phyloP scores from a whole-genome alignment of 2,888 invertebrate genomes.

The Serripes groenlandicus region DNA sequence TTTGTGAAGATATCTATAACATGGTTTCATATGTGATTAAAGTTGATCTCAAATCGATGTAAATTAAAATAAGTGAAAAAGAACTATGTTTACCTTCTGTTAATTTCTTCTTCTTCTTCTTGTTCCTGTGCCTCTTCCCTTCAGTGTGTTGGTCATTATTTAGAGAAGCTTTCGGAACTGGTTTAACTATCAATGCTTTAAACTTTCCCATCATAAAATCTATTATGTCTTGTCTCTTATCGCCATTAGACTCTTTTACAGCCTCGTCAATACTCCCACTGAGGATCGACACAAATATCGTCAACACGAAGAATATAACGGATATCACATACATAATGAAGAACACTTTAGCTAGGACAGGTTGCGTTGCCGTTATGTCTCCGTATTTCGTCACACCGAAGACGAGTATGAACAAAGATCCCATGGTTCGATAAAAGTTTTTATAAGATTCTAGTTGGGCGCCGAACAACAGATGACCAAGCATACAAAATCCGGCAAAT shows the following conservation, averaged over 20 bases:
- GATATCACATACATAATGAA: slow-evolving; percentile 71
- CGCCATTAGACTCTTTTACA: slow-evolving; percentile 28
- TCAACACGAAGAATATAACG: slow-evolving; percentile 73
- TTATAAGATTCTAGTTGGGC: slow-evolving; percentile 64
- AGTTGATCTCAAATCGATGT: too few species aligned
- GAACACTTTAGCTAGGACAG: slow-evolving; percentile 71
- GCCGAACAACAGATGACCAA: slow-evolving; percentile 72
- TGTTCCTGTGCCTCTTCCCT: not conserved
- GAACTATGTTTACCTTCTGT: slow-evolving; percentile 9
- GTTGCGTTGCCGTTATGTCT: slow-evolving; percentile 66
- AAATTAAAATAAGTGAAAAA: too few species aligned
- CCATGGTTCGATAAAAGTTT: slow-evolving; percentile 63
- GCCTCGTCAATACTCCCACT: slow-evolving; percentile 46
- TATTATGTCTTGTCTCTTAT: slow-evolving; percentile 33
- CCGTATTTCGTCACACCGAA: slow-evolving; percentile 73
- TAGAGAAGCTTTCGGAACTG: not conserved
- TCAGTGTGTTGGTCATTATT: not conserved
- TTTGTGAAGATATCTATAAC: too few species aligned
- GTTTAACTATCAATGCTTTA: slow-evolving; percentile 25
- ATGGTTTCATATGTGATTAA: too few species aligned
- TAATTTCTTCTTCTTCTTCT: slow-evolving; percentile 2
- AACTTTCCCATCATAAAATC: slow-evolving; percentile 36
- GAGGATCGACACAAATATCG: slow-evolving; percentile 53
- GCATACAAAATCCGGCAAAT: slow-evolving; percentile 67
- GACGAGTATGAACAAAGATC: slow-evolving; percentile 71